Base-by-base conservation (phyloP, 2,888 invertebrate species). In the Sinodicranocentrus sp. region DNA sequence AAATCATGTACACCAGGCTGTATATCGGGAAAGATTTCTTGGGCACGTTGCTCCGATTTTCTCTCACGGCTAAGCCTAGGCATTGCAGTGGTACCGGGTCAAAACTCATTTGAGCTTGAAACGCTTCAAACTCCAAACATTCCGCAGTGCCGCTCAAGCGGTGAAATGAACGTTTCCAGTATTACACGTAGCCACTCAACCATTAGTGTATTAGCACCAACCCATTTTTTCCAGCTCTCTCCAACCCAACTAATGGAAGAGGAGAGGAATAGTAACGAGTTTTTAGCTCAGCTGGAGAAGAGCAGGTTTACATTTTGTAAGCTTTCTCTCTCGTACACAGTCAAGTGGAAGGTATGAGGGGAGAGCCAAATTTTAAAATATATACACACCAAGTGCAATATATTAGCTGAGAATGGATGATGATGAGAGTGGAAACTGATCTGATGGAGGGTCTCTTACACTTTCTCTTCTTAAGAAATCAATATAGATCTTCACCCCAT, bases 1-100 rank as follows among this genome's bases (percentile, higher is more conserved):
- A 84, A 84, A 84, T 84, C 84, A 84, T 84, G 52, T 68, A 79
- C 70, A 79, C 70, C 59, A 73, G 73, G 61, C 73, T 73, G 33
- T 73, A 43, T 48, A 72, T 57, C 59, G 72, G 19, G 39, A 57
- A 26, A 61, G 63, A 72, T 26, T 67, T 44, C 65, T 65, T 33
- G 33, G 33, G 3, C 33, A 33, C 33, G 33, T 33, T 33, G n/a
- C n/a, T n/a, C n/a, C n/a, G n/a, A n/a, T 33, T 33, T 33, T 70
- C 54, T 54, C 70, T 54, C 70, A 2, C 33, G 33, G 28, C 10
- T 13, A 19, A 17, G 33, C 48, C 19, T 68, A 25, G 52, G 3
- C 33, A 33, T 33, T 10, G 10, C 10, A 3, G 33, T 33, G 33
- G n/a, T 44, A 33, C 43, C 28, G 21, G 33, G 70, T 70, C 70